These are phyloP conservation scores for Herpetotheres cachinnans DNA, from an alignment of 2,113 vertebrate species.

Conservation along the genomic window DNA sequence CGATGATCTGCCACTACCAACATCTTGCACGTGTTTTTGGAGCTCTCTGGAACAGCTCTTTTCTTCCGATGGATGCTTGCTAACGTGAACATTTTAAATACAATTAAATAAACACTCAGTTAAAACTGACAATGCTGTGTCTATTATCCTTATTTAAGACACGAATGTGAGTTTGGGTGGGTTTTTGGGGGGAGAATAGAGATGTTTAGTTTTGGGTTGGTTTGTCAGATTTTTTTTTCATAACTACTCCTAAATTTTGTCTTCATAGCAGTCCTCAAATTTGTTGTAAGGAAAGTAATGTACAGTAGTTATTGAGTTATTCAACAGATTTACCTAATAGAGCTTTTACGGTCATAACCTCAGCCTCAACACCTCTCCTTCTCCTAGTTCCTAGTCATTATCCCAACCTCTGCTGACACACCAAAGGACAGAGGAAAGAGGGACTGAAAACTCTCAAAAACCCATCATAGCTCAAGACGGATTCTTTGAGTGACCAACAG, in stretches of 20 bases:
- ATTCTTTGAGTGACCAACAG: not conserved
- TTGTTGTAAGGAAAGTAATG: not conserved
- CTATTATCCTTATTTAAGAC: not conserved
- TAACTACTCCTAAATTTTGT: not conserved
- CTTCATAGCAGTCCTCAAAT: not conserved
- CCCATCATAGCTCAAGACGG: not conserved
- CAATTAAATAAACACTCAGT: slow-evolving; percentile 26
- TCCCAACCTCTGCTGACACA: not conserved
- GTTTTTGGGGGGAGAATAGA: not conserved
- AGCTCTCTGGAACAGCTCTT: slow-evolving; percentile 71
- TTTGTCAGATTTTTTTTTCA: not conserved
- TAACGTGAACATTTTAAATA: slow-evolving; percentile 48
- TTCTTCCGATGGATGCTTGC: slow-evolving; percentile 76
- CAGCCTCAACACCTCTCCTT: not conserved
- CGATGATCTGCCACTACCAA: slow-evolving; percentile 96
- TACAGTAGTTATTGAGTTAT: not conserved
- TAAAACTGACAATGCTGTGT: not conserved
- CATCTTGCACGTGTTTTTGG: slow-evolving; percentile 92
- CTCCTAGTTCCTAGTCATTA: not conserved
- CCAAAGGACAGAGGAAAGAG: not conserved
- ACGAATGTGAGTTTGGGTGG: not conserved
- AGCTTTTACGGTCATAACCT: not conserved
- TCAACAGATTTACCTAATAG: not conserved
- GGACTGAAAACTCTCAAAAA: not conserved
- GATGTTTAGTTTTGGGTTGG: not conserved